Conservation (phyloP, 2,888 invertebrate genomes). For the Aelia acuminata region DNA sequence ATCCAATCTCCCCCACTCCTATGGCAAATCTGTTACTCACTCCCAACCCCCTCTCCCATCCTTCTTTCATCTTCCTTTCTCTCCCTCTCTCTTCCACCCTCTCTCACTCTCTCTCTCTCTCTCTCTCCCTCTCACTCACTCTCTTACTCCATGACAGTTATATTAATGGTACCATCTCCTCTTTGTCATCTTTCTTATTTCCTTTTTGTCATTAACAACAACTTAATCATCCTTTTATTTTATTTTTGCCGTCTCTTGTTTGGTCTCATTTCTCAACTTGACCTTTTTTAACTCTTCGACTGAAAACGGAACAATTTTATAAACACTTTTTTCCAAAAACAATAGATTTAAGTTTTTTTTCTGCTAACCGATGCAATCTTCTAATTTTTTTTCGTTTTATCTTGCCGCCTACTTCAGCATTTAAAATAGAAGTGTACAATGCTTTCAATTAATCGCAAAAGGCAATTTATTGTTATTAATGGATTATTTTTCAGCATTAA, state of each 20-base stretch:
- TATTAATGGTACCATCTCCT: conserved; percentile 43
- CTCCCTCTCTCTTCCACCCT: not conserved
- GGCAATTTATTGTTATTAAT: too few relatives aligned
- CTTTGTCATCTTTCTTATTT: conserved; percentile 45
- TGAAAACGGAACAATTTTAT: not conserved
- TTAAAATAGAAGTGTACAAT: too few relatives aligned
- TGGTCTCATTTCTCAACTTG: conserved; percentile 16
- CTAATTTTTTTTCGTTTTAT: too few relatives aligned
- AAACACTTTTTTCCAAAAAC: not conserved
- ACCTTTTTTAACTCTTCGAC: not conserved
- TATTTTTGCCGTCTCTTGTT: conserved; percentile 22
- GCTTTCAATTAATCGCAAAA: too few relatives aligned
- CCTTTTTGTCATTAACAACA: conserved; percentile 50
- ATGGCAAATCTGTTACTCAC: conserved; percentile 31
- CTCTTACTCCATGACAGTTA: conserved; percentile 41
- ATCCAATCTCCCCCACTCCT: conserved; percentile 48
- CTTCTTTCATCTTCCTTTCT: not conserved
- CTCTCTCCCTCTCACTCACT: not conserved
- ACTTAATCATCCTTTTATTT: conserved; percentile 45
- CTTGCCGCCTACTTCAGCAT: too few relatives aligned
- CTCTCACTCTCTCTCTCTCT: not conserved
- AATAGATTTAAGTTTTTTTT: not conserved
- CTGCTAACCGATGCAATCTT: too few relatives aligned
- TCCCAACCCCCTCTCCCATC: not conserved
- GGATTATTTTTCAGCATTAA: too few relatives aligned